These are phyloP conservation scores for Cairina moschata DNA, from an alignment of 2,113 vertebrate genomes.

Conservation along the genomic window DNA sequence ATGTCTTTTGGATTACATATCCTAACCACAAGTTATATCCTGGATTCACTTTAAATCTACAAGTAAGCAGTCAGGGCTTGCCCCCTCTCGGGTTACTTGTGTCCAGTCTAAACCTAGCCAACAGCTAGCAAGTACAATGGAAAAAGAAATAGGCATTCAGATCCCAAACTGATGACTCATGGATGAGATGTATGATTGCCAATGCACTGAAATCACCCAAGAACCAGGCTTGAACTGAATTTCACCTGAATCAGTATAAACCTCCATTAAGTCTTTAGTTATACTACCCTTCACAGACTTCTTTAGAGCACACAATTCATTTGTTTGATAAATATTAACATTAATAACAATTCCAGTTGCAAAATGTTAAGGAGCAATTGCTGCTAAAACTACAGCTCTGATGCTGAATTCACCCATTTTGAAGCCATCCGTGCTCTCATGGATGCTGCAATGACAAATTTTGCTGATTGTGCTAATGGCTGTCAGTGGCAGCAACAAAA, in stretches of 20 bases:
- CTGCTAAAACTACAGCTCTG: background rate
- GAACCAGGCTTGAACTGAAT: background rate
- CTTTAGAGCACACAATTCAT: background rate
- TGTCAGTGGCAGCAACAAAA: background rate
- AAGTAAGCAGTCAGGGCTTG: background rate
- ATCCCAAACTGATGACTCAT: background rate
- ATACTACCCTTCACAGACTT: background rate
- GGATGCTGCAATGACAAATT: background rate
- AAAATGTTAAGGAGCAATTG: background rate
- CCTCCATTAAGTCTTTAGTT: background rate
- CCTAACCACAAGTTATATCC: background rate
- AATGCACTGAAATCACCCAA: background rate
- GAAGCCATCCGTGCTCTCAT: background rate
- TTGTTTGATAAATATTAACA: background rate
- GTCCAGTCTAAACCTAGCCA: background rate
- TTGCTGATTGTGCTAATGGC: background rate
- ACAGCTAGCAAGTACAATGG: background rate
- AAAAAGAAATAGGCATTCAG: background rate
- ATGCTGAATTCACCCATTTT: background rate
- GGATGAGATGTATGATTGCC: background rate
- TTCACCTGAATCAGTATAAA: background rate
- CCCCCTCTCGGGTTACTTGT: background rate
- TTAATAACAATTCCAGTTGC: background rate
- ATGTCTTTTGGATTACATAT: background rate
- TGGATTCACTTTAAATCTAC: background rate